These are phyloP conservation scores for Ascaphus truei DNA, from an alignment of 2,113 vertebrate genomes.

Conservation along the genomic window DNA sequence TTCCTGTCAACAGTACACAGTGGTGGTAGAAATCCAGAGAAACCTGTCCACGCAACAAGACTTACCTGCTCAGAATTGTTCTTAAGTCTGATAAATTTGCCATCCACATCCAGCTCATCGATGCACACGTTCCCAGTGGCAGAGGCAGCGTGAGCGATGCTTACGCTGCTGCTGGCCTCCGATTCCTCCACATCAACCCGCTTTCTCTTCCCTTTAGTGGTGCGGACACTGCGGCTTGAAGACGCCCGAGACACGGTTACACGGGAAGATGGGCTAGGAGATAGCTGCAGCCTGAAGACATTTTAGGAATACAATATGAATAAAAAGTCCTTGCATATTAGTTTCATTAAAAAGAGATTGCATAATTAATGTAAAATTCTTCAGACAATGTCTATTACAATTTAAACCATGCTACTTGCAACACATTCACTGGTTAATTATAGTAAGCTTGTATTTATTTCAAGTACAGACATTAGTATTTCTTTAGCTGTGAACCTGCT, in stretches of 20 bases:
- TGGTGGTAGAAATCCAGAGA: no score
- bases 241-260: constrained; percentile 80
- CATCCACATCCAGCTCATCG: constrained; percentile 83
- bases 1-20: background rate
- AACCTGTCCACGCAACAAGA: no score
- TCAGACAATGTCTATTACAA: no score
- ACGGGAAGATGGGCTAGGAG: constrained; percentile 73
- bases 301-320: no score
- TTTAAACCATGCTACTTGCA: no score
- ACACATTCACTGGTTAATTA: no score
- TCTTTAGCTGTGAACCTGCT: no score
- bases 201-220: constrained; percentile 78
- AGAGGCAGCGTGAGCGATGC: constrained; percentile 80
- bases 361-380: background rate
- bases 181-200: constrained; percentile 79
- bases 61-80: constrained; percentile 79
- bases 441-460: no score
- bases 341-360: no score
- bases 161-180: constrained; percentile 81
- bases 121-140: constrained; percentile 77
- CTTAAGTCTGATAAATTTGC: constrained; percentile 82
- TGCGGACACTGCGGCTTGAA: constrained; percentile 73
- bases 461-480: no score
- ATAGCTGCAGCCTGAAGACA: constrained; percentile 72
- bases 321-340: no score